Conservation (phyloP, 2,797 vertebrate species). For the Acropternis orthonyx region DNA sequence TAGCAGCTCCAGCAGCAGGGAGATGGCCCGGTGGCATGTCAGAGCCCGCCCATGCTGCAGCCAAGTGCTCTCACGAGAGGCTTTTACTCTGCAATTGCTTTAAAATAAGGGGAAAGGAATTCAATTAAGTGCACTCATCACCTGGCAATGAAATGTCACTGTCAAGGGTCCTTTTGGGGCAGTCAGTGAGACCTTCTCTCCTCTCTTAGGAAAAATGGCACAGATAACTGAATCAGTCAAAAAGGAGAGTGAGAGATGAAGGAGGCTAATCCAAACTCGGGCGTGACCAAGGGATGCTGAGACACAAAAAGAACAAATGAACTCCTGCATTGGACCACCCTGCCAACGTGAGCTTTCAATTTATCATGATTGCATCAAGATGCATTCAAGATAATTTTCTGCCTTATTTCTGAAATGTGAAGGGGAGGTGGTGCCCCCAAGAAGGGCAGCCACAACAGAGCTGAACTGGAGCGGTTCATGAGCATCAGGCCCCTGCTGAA, state of each 20-base stretch:
- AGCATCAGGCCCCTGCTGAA: not conserved
- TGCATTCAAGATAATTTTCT: not conserved
- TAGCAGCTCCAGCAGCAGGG: not conserved
- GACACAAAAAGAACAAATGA: not conserved
- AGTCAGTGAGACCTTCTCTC: not conserved
- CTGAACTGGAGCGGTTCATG: not conserved
- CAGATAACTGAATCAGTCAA: not conserved
- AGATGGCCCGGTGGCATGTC: not conserved
- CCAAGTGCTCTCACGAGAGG: not conserved
- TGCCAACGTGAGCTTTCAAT: not conserved
- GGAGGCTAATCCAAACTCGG: not conserved
- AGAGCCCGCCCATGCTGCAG: not conserved
- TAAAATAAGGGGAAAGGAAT: not conserved
- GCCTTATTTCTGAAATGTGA: rapidly evolving
- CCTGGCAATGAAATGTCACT: not conserved
- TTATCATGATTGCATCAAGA: not conserved
- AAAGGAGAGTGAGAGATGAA: not conserved
- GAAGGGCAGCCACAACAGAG: not conserved
- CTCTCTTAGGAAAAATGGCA: not conserved
- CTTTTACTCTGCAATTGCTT: not conserved
- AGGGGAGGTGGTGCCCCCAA: not conserved
- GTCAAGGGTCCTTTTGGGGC: not conserved
- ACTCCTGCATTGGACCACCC: rapidly evolving
- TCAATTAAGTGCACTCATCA: not conserved
- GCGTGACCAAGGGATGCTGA: not conserved